Base-by-base conservation (phyloP, 2,888 invertebrate species). In the Selenia dentaria region DNA sequence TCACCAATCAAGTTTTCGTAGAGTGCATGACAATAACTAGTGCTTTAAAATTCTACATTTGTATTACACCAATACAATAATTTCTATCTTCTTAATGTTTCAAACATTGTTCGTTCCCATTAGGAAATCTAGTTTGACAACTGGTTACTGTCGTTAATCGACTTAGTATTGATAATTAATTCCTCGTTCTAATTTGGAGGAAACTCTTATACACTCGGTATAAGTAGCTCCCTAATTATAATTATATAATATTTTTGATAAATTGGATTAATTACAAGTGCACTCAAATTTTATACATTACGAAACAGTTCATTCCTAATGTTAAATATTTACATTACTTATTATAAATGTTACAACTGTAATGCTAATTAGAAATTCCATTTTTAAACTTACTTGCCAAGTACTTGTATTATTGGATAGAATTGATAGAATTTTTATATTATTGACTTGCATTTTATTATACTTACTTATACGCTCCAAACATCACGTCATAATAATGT, bases 1-100 rank as follows among this genome's bases (percentile, higher is more conserved):
- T 62, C 61, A 65, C 62, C 48, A 33, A 54, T 46, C 59, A 65
- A 51, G 53, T 59, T 51, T 66, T 36, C 11, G 48, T 82, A 79
- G 80, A 82, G 79, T 83, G 89, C 89, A 89, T 89, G 89, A 89
- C 89, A 90, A 90, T 88, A 90, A 88, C 48, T 86, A 85, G 79
- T 75, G 82, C 81, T 84, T 86, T 76, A 81, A 76, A 70, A 33
- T 64, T 62, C 64, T 59, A 59, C n/a, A n/a, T n/a, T n/a, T 64
- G 54, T 68, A 66, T 65, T 63, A 70, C 68, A 67, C 68, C 33
- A 41, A 64, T 60, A 62, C 48, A 53, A 42, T 40, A 41, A 28
- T 22, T 28, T 16, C n/a, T n/a, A n/a, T n/a, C n/a, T n/a, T n/a
- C n/a, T n/a, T n/a, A n/a, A n/a, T n/a, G n/a, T n/a, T n/a, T n/a